Evolutionary conservation across 2,888 invertebrate genomes (phyloP), one percentile per base, ranked within the genome.

Genomic region (Gisinianus flammeolus): DNA sequence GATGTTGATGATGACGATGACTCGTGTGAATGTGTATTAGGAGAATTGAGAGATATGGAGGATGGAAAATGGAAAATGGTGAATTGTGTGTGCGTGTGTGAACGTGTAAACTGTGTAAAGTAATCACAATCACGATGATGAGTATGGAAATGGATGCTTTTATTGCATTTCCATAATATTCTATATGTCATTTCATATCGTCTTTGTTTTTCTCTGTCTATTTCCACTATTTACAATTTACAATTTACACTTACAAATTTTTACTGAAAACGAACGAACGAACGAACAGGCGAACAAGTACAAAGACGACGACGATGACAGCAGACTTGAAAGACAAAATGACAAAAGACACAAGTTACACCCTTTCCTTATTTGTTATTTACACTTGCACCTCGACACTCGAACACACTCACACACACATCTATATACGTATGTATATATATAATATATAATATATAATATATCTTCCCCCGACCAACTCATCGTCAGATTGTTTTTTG

Each of bases 281-380:
- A 12, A 35, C 6, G 12, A 35, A 8, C 5, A 12, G 19, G 44
- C 19, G 44, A 44, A 19, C 44, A 19, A 44, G 19, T 19, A 44
- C 12, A 44, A 12, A 19, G 19, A 44, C 44, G 44, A 44, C 12
- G 19, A 44, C 44, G n/a, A n/a, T n/a, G 44, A 44, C 44, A 44
- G 44, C 44, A 19, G 44, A 44, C 44, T 44, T 44, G 19, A 44
- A 44, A 44, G 44, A 16, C 44, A 44, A 44, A 44, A 44, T 16
- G 44, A 16, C 44, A 44, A 44, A 44, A 19, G 44, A 44, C 44
- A 44, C 44, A 44, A 44, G 62, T 62, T 62, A 62, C 62, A 62
- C 62, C 62, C 62, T 62, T 62, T 62, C 62, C 62, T 62, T 62
- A 62, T 62, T 62, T 62, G 62, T 28, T 62, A 62, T 62, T 62